These are phyloP conservation scores for Melikaiella ostensackeni DNA, from an alignment of 2,888 invertebrate genomes.

Conservation along the genomic window DNA sequence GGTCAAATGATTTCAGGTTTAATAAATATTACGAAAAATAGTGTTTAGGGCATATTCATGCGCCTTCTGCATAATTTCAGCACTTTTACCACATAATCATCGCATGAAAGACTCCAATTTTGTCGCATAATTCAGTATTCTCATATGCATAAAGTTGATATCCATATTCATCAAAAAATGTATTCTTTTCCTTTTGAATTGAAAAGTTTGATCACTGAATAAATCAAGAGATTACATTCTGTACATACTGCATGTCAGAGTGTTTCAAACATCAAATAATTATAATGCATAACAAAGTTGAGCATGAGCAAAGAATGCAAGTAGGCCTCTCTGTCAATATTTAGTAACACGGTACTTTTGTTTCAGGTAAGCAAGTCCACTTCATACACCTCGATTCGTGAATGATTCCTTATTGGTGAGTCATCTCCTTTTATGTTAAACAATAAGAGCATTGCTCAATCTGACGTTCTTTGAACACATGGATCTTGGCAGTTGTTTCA, in stretches of 20 bases:
- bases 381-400: slow-evolving; percentile 29
- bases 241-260: neutral
- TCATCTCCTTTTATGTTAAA: slow-evolving; percentile 52
- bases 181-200: too few species aligned
- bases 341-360: slow-evolving; percentile 20
- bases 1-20: too few species aligned
- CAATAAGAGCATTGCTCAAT: slow-evolving; percentile 51
- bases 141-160: too few species aligned
- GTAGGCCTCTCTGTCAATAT: slow-evolving; percentile 4
- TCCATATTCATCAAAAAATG: too few species aligned
- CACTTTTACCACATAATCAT: too few species aligned
- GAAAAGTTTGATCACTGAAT: too few species aligned
- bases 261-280: neutral
- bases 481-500: neutral
- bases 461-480: slow-evolving; percentile 43
- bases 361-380: slow-evolving; percentile 39
- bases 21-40: too few species aligned
- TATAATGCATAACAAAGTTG: neutral
- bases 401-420: slow-evolving; percentile 48
- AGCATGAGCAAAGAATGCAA: neutral
- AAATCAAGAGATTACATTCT: neutral
- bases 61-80: too few species aligned
- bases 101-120: too few species aligned
- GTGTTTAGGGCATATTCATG: too few species aligned
- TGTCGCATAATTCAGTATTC: too few species aligned